These are phyloP conservation scores for Acanthochromis polyacanthus DNA, from an alignment of 2,113 vertebrate genomes.

Conservation along the genomic window DNA sequence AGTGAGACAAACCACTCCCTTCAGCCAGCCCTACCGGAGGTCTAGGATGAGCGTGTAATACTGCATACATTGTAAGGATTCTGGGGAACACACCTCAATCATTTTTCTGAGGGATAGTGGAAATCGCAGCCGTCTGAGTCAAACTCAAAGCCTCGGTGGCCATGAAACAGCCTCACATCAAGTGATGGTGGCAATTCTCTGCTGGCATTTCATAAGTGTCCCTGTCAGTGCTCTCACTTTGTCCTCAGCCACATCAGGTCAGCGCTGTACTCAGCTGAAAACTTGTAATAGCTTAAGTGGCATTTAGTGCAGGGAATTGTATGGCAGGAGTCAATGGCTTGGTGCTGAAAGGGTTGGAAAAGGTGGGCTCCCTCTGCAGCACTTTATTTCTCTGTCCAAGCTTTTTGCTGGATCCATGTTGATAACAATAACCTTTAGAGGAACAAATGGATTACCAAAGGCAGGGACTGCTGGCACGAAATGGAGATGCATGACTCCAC, in stretches of 20 bases:
- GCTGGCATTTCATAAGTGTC: slow-evolving; percentile 81
- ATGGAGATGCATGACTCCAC: slow-evolving; percentile 54
- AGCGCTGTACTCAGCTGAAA: slow-evolving; percentile 77
- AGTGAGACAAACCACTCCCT: slow-evolving; percentile 41
- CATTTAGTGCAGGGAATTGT: slow-evolving; percentile 83
- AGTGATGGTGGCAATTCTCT: slow-evolving; percentile 67
- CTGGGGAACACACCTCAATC: slow-evolving; percentile 28
- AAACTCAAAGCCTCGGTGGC: slow-evolving; percentile 47
- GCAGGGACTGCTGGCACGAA: slow-evolving; percentile 48
- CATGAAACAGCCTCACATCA: slow-evolving; percentile 54
- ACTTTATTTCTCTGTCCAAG: slow-evolving; percentile 78
- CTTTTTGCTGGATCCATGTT: slow-evolving; percentile 75
- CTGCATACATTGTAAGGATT: slow-evolving; percentile 25
- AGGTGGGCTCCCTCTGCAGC: slow-evolving; percentile 78
- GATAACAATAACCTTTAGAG: slow-evolving; percentile 85
- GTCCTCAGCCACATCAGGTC: slow-evolving; percentile 78
- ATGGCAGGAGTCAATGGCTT: slow-evolving; percentile 82
- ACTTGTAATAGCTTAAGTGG: slow-evolving; percentile 87
- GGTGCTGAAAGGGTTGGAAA: slow-evolving; percentile 79
- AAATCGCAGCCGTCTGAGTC: slow-evolving; percentile 35
- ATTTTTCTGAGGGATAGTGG: slow-evolving; percentile 28
- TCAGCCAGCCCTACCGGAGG: slow-evolving; percentile 15
- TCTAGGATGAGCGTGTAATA: neutral
- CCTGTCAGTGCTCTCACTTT: slow-evolving; percentile 74
- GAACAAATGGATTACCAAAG: slow-evolving; percentile 79